phyloP scores from a whole-genome alignment of 2,113 vertebrate genomes.

The Bagarius yarrelli region DNA sequence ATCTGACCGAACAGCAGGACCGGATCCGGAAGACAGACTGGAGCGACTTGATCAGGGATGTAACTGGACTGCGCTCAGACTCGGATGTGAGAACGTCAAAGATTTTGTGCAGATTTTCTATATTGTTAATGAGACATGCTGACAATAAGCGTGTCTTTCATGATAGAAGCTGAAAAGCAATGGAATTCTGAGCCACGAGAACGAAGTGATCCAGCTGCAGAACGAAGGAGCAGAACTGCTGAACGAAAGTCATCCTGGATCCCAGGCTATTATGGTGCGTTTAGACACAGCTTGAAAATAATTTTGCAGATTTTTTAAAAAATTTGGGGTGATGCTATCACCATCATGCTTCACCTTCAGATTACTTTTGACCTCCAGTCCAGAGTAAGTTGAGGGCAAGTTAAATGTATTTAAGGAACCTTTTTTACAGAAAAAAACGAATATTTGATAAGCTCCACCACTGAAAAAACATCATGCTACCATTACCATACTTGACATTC shows the following conservation, averaged over 20 bases:
- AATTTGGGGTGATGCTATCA: neutral
- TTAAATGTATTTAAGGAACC: neutral
- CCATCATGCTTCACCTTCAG: neutral
- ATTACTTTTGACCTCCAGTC: neutral
- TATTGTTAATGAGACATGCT: neutral
- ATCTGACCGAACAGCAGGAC: constrained; percentile 81
- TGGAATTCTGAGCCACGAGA: constrained; percentile 81
- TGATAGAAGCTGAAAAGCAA: constrained; percentile 84
- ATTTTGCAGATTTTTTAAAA: neutral
- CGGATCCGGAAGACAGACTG: constrained; percentile 86
- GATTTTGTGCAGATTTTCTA: neutral
- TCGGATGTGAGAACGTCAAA: constrained; percentile 77
- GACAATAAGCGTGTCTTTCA: neutral
- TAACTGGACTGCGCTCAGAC: constrained; percentile 69
- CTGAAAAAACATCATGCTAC: neutral
- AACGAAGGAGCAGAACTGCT: constrained; percentile 77
- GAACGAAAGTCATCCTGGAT: constrained; percentile 78
- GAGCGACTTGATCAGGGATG: constrained; percentile 85
- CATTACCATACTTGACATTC: too few species aligned
- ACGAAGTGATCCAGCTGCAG: constrained; percentile 76
- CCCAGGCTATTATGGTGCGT: constrained; percentile 75
- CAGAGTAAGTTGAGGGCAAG: neutral
- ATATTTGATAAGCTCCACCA: neutral
- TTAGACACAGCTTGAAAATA: neutral
- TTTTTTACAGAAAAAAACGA: too few species aligned